Percentiles rank a stretch among this genome's conserved stretches.
Conservation (phyloP, 2,797 vertebrate genomes). For the Alca torda region DNA sequence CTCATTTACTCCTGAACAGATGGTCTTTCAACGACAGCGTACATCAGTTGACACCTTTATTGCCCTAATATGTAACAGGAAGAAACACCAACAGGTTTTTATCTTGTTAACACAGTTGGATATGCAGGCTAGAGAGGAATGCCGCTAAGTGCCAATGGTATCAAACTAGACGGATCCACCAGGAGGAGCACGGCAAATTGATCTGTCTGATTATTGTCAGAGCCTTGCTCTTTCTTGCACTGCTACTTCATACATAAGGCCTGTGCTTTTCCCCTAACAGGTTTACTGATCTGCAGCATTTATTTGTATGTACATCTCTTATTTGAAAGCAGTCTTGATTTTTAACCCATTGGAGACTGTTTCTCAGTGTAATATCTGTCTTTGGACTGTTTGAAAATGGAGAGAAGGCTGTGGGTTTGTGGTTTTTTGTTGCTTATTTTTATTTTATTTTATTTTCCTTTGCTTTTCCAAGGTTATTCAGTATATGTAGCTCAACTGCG, state of each 20-base stretch:
- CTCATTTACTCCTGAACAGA: constrained; percentile 58
- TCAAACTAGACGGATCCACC: not conserved
- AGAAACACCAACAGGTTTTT: not conserved
- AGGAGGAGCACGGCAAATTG: not conserved
- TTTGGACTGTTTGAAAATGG: not conserved
- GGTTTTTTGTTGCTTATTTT: not conserved
- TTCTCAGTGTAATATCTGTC: not conserved
- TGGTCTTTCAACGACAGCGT: not conserved
- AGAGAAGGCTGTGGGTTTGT: not conserved
- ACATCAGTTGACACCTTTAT: constrained; percentile 29
- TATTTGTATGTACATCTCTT: not conserved
- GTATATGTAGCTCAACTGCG: not conserved
- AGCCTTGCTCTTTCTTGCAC: not conserved
- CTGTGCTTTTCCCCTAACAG: not conserved
- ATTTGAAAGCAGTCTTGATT: not conserved
- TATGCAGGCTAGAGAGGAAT: not conserved
- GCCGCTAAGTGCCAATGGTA: not conserved
- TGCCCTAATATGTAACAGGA: constrained; percentile 37
- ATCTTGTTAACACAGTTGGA: constrained; percentile 17
- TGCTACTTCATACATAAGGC: not conserved
- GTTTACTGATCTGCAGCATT: not conserved
- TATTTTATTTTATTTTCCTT: not conserved
- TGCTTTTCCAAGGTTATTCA: not conserved
- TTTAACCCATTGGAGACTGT: not conserved
- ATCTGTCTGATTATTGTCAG: not conserved